Percentiles rank a stretch among this genome's conserved stretches.
Evolutionary conservation across 2,113 vertebrate species (phyloP).

Genomic region (Turnix velox): DNA sequence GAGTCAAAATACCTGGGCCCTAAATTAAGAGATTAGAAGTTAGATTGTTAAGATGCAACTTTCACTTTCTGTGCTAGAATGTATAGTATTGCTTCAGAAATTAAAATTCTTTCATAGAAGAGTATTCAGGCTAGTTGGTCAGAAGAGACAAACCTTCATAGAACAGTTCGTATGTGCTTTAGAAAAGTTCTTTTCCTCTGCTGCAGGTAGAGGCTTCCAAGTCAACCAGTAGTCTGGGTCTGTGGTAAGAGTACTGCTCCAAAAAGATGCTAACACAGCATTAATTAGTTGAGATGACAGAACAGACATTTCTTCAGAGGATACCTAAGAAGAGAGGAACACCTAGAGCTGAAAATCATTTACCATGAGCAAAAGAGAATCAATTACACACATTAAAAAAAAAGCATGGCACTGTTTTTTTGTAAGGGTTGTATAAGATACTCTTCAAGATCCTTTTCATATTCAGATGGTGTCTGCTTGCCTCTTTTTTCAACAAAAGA

Average conservation of each 20-base stretch:
- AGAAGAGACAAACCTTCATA: conserved; percentile 71
- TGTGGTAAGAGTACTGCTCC: conserved; percentile 84
- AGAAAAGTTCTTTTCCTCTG: conserved; percentile 33
- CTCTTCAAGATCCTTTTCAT: neutral
- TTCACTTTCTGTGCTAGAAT: neutral
- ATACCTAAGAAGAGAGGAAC: conserved; percentile 62
- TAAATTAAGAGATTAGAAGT: conserved; percentile 65
- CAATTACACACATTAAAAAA: neutral
- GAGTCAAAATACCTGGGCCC: conserved; percentile 87
- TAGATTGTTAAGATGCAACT: neutral
- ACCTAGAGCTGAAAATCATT: neutral
- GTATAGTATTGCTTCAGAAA: neutral
- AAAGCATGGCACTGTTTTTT: neutral
- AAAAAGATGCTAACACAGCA: conserved; percentile 80
- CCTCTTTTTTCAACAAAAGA: neutral
- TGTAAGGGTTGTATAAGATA: neutral
- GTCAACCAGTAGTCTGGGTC: conserved; percentile 88
- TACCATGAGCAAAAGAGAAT: neutral
- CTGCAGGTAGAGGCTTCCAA: conserved; percentile 74
- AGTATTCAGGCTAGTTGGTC: neutral
- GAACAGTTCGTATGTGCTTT: conserved; percentile 41
- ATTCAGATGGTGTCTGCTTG: neutral
- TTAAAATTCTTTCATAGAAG: neutral
- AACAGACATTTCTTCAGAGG: conserved; percentile 76
- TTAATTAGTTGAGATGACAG: conserved; percentile 85